A percentile compares a stretch with the other conserved stretches of the same genome.
Conservation (phyloP, 2,797 vertebrate genomes). For the Malurus splendens region DNA sequence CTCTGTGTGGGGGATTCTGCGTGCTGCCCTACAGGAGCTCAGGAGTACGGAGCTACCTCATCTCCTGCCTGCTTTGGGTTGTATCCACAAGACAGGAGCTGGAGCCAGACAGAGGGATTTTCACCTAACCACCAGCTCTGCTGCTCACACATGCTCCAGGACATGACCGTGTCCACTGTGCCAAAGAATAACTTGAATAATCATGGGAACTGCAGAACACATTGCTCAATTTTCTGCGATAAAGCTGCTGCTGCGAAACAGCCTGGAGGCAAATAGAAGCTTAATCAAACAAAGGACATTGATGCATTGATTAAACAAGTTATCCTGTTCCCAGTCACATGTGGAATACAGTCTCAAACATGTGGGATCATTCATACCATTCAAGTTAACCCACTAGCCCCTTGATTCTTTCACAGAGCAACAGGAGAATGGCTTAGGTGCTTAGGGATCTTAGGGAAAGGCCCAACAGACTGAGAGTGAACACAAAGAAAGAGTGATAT, state of each 20-base stretch:
- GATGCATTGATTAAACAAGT: constrained; percentile 43
- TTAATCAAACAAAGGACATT: constrained; percentile 36
- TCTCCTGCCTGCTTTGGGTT: neutral
- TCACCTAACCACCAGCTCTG: neutral
- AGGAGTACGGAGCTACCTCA: neutral
- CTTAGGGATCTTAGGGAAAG: neutral
- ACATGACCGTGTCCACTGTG: neutral
- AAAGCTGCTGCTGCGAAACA: constrained; percentile 24
- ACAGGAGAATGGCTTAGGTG: neutral
- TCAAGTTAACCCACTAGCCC: neutral
- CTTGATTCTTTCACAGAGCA: neutral
- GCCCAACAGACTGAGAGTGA: neutral
- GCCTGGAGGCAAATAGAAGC: constrained; percentile 8
- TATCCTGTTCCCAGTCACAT: neutral
- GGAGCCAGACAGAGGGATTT: neutral
- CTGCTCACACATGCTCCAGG: neutral
- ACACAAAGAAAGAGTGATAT: neutral
- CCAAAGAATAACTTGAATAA: neutral
- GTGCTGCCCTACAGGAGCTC: neutral
- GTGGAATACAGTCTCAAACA: neutral
- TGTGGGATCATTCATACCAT: constrained; percentile 20
- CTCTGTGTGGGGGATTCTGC: neutral
- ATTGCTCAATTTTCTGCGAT: constrained; percentile 26
- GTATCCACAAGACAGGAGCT: neutral
- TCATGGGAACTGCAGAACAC: constrained; percentile 3